Evolutionary conservation across 2,888 invertebrate genomes (phyloP).

Genomic region (Apamea sordens): DNA sequence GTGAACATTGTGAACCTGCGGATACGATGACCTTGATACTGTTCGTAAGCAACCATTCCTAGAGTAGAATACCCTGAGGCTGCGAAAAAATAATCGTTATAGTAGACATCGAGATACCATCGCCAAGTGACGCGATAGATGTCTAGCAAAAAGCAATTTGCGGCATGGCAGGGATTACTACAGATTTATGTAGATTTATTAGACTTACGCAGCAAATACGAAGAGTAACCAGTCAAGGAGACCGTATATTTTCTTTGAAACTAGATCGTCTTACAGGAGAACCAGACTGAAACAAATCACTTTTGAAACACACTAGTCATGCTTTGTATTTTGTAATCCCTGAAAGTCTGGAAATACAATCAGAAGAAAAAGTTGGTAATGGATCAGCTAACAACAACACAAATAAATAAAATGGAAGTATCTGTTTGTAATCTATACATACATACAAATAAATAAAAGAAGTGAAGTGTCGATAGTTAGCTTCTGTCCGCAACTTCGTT

Average conservation of each 20-base stretch:
- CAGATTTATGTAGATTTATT: constrained; percentile 57
- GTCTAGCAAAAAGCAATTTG: constrained; percentile 50
- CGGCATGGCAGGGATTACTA: constrained; percentile 41
- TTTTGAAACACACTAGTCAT: background rate
- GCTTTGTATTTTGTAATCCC: background rate
- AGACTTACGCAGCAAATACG: constrained; percentile 31
- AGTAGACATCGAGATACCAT: constrained; percentile 8
- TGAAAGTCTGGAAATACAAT: background rate
- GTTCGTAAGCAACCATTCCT: background rate
- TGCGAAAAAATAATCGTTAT: background rate
- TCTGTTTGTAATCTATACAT: too few species aligned
- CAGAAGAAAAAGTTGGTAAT: background rate
- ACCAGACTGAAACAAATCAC: background rate
- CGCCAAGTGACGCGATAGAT: constrained; percentile 36
- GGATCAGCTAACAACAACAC: background rate
- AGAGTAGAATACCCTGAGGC: background rate
- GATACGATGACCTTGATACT: background rate
- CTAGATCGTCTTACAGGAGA: constrained; percentile 8
- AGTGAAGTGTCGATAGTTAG: too few species aligned
- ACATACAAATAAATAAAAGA: too few species aligned
- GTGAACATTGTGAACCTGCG: background rate
- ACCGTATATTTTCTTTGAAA: constrained; percentile 19
- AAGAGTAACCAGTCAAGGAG: constrained; percentile 27
- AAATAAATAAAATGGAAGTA: too few species aligned
- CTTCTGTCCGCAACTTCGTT: too few species aligned